A percentile compares a stretch with the other conserved stretches of the same genome.
Evolutionary conservation across 1,140 invertebrate genomes (phyloP).

Genomic region (Drosophila sechellia): DNA sequence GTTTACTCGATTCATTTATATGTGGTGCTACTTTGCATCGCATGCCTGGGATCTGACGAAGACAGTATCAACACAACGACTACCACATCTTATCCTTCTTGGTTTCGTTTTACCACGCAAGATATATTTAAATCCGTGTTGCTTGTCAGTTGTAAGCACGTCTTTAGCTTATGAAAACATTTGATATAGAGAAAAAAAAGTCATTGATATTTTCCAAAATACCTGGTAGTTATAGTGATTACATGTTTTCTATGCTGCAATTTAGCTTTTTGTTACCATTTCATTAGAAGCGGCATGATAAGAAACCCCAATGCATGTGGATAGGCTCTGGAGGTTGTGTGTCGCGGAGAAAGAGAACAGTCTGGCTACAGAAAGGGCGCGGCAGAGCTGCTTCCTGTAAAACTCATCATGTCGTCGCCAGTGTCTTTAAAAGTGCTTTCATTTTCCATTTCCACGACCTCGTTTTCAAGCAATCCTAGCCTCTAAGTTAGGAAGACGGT

Average conservation of each 20-base stretch:
- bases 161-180: too few relatives aligned
- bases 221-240: too few relatives aligned
- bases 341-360: background rate
- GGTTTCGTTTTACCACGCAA: constrained; percentile 3
- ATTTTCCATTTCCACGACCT: constrained; percentile 84
- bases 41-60: background rate
- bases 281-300: too few relatives aligned
- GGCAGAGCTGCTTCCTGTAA: constrained; percentile 18
- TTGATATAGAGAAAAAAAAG: too few relatives aligned
- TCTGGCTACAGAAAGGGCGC: background rate
- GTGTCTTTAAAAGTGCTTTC: constrained; percentile 75
- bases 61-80: background rate
- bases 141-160: too few relatives aligned
- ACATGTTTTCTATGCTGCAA: too few relatives aligned
- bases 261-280: too few relatives aligned
- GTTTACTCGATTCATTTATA: background rate
- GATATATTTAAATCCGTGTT: too few relatives aligned
- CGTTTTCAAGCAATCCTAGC: constrained; percentile 59
- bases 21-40: constrained; percentile 32
- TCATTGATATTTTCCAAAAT: too few relatives aligned
- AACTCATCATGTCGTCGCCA: constrained; percentile 59
- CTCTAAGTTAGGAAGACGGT: constrained; percentile 17
- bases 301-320: too few relatives aligned
- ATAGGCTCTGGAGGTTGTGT: too few relatives aligned
- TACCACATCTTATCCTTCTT: background rate